phyloP scores from a whole-genome alignment of 2,113 vertebrate genomes.

The Epinephelus cyanopodus region DNA sequence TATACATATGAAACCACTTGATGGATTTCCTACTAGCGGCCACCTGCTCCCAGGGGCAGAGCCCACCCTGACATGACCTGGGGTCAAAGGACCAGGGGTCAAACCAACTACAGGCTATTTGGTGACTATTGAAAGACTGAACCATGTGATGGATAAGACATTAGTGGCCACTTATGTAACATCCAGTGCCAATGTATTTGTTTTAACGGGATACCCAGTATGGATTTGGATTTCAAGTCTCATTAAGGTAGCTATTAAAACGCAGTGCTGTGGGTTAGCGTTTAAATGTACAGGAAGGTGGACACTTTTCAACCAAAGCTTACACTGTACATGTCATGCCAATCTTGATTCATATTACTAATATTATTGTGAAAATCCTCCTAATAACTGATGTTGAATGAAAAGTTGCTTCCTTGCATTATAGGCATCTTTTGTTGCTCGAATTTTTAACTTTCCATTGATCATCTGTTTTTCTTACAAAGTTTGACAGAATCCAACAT shows the following conservation, averaged over 20 bases:
- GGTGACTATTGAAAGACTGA: constrained; percentile 34
- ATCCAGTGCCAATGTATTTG: constrained; percentile 17
- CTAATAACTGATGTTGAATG: background rate
- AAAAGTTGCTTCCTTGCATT: background rate
- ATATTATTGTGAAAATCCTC: background rate
- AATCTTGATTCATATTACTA: background rate
- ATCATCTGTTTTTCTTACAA: background rate
- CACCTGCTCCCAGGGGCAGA: constrained; percentile 31
- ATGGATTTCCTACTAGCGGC: constrained; percentile 19
- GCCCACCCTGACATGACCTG: constrained; percentile 46
- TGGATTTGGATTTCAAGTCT: constrained; percentile 8
- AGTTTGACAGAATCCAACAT: background rate
- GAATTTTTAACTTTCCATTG: background rate
- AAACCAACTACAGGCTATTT: constrained; percentile 50
- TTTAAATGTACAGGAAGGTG: background rate
- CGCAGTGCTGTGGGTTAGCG: background rate
- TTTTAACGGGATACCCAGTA: constrained; percentile 1
- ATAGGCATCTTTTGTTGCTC: background rate
- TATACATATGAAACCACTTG: constrained; percentile 19
- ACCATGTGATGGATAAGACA: constrained; percentile 26
- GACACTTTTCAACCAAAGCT: background rate
- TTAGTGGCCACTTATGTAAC: constrained; percentile 17
- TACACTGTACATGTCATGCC: too few relatives aligned
- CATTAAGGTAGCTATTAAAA: constrained; percentile 11
- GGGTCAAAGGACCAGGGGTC: constrained; percentile 60